These are phyloP conservation scores for Pollenia labialis DNA, from an alignment of 2,888 invertebrate genomes.

Conservation along the genomic window DNA sequence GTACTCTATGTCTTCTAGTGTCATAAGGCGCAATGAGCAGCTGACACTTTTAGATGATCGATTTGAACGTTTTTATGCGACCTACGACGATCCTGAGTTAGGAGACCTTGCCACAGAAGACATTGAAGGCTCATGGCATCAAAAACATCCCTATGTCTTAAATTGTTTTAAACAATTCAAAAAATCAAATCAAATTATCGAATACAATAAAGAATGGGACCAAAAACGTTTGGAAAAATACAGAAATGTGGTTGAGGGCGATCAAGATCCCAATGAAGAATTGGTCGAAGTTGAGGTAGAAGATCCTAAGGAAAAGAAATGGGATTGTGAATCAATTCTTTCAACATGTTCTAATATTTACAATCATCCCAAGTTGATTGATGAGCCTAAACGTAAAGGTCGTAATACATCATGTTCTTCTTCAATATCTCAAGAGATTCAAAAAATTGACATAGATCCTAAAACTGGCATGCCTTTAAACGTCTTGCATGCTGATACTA, in stretches of 20 bases:
- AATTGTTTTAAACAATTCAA: conserved; percentile 91
- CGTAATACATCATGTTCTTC: conserved; percentile 75
- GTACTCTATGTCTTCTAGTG: conserved; percentile 97
- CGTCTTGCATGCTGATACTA: conserved; percentile 85
- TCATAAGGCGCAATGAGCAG: conserved; percentile 93
- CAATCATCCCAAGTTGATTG: conserved; percentile 95
- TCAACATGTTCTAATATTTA: conserved; percentile 96
- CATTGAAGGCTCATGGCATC: conserved; percentile 88
- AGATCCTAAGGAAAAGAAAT: conserved; percentile 88
- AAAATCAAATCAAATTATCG: conserved; percentile 85
- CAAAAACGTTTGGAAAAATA: conserved; percentile 82
- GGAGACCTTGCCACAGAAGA: conserved; percentile 96
- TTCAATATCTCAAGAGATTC: conserved; percentile 73
- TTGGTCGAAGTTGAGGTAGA: conserved; percentile 87
- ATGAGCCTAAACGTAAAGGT: conserved; percentile 87
- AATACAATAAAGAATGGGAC: conserved; percentile 86
- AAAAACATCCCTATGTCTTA: conserved; percentile 88
- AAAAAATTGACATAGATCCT: conserved; percentile 89
- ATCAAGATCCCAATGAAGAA: conserved; percentile 86
- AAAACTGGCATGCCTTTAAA: conserved; percentile 91
- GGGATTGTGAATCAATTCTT: conserved; percentile 96
- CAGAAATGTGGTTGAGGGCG: conserved; percentile 82
- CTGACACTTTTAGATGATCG: conserved; percentile 92
- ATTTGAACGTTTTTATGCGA: conserved; percentile 94
- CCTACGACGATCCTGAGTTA: conserved; percentile 94